Base-by-base conservation (phyloP, 1,140 invertebrate species). In the Eueides isabella region DNA sequence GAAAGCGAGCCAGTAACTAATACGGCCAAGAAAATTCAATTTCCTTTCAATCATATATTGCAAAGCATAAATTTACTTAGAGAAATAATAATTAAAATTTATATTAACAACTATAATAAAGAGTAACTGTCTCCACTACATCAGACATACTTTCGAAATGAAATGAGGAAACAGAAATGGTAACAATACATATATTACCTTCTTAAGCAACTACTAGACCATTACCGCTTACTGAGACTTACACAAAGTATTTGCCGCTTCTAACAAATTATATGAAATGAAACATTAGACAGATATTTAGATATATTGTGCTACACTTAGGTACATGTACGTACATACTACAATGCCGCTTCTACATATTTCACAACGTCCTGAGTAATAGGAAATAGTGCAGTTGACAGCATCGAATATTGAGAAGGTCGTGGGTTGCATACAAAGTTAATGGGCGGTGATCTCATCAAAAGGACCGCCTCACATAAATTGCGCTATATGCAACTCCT, bases 331-430 rank as follows among this genome's bases (percentile, higher is more conserved):
- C 19, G 7, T 9, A 7, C 7, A 2, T 55, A 55, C 19, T 55
- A 23, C 89, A 87, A 88, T 87, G 79, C 85, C 81, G 85, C 85
- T 84, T 89, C 85, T 82, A n/a, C n/a, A n/a, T n/a, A 89, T 89
- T 90, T 89, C 85, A 83, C 85, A 91, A 92, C 83, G 80, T 86
- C 85, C 82, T 77, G 76, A 81, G 88, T 87, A 84, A 91, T 91
- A 91, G 91, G 89, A 92, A 92, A 91, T 88, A 87, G 87, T 91
- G 84, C 88, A 91, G 80, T 80, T 87, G 80, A 83, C 82, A 83
- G 86, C 84, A 85, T 85, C 84, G 86, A 86, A 83, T 87, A 87
- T 89, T 80, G 88, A 89, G 85, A 89, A 89, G 85, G 88, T 85
- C 83, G 86, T 78, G 72, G 76, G 82, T 85, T 79, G 90, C 88